Conservation (phyloP, 1,140 invertebrate species). For the Glomeris maerens region DNA sequence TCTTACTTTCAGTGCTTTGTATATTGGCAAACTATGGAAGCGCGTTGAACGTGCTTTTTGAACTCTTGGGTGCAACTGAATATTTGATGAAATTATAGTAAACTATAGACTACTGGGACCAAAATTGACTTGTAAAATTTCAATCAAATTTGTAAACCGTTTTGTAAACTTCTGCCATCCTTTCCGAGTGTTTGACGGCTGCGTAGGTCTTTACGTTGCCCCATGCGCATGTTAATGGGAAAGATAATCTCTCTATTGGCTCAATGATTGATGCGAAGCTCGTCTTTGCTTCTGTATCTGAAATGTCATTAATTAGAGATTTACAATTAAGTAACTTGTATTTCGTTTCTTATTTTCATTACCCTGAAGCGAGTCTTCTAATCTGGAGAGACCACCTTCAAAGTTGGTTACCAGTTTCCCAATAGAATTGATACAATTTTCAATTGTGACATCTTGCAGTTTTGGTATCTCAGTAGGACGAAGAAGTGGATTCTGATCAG, state of each 20-base stretch:
- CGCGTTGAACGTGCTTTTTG: constrained; percentile 27
- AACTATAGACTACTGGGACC: not conserved
- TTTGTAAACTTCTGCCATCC: constrained; percentile 58
- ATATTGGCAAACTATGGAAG: constrained; percentile 27
- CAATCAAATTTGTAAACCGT: constrained; percentile 35
- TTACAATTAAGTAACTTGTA: not conserved
- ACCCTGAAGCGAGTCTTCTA: constrained; percentile 42
- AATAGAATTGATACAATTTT: constrained; percentile 64
- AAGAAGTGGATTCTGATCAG: constrained; percentile 56
- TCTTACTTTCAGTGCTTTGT: constrained; percentile 26
- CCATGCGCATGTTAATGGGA: constrained; percentile 67
- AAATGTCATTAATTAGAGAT: constrained; percentile 4
- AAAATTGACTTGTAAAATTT: too few relatives aligned
- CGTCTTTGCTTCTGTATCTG: constrained; percentile 26
- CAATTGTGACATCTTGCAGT: constrained; percentile 62
- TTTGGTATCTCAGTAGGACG: constrained; percentile 55
- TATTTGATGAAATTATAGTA: constrained; percentile 14
- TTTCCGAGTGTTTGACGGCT: constrained; percentile 58
- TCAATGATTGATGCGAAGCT: constrained; percentile 57
- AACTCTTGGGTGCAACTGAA: constrained; percentile 27
- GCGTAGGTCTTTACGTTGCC: constrained; percentile 67
- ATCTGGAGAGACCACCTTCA: constrained; percentile 53
- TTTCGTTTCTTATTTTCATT: constrained; percentile 11
- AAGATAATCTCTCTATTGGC: constrained; percentile 54
- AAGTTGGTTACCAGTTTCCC: constrained; percentile 66